Evolutionary conservation across 2,888 invertebrate genomes (phyloP).

Genomic region (Acrocyrtus sp.): DNA sequence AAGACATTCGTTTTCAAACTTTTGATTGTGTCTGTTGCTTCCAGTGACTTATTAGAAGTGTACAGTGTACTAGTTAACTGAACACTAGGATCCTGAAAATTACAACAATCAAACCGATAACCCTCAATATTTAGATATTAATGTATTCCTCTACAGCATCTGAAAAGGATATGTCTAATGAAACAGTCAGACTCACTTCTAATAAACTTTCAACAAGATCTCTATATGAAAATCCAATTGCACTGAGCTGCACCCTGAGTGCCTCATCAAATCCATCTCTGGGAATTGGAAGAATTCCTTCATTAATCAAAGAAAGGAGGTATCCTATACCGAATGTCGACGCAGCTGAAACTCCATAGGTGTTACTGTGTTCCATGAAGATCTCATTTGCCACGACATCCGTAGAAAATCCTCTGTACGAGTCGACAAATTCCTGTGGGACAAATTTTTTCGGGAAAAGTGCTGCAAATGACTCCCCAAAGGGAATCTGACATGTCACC

Average conservation of each 20-base stretch:
- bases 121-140: not conserved
- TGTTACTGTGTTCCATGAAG: conserved; percentile 50
- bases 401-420: conserved; percentile 52
- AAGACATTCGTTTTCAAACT: conserved; percentile 52
- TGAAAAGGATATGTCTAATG: too few species aligned
- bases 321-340: conserved; percentile 57
- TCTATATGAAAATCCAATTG: conserved; percentile 48
- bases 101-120: too few species aligned
- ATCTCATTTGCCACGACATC: conserved; percentile 57
- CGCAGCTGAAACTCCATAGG: conserved; percentile 53
- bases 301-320: conserved; percentile 48
- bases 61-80: conserved; percentile 52
- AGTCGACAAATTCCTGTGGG: conserved; percentile 46
- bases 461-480: conserved; percentile 10
- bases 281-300: conserved; percentile 47
- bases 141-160: not conserved
- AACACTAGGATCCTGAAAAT: conserved; percentile 54
- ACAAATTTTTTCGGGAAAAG: conserved; percentile 50
- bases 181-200: conserved; percentile 39
- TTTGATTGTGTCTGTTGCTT: conserved; percentile 35
- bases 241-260: conserved; percentile 43
- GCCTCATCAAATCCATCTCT: conserved; percentile 56
- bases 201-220: conserved; percentile 52
- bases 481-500: too few species aligned
- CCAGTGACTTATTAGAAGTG: conserved; percentile 40